A percentile compares a stretch with the other conserved stretches of the same genome.
phyloP scores from a whole-genome alignment of 2,888 invertebrate species.

The Frankliniella intonsa region DNA sequence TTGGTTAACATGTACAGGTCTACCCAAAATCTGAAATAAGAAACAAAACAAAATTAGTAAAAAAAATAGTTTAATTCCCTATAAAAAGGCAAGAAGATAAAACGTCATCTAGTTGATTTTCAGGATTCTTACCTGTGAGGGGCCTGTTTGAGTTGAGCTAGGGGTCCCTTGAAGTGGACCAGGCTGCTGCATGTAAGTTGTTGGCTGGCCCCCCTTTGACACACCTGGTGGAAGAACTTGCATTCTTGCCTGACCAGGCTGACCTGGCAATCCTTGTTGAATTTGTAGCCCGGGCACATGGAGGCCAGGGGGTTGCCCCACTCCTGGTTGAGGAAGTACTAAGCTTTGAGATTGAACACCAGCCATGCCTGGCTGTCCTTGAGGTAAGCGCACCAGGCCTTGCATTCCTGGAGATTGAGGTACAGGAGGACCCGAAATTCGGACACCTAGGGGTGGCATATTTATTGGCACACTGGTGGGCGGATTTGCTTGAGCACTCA shows the following conservation, averaged over 20 bases:
- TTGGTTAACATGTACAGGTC: not conserved
- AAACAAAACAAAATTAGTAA: not conserved
- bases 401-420: too few species aligned
- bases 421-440: too few species aligned
- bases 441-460: too few species aligned
- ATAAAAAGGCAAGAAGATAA: not conserved
- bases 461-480: too few species aligned
- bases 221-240: not conserved
- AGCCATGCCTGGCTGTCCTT: too few species aligned
- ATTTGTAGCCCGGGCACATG: conserved; percentile 30
- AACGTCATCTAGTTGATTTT: not conserved
- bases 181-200: not conserved
- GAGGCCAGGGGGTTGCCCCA: conserved; percentile 29
- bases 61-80: not conserved
- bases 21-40: not conserved
- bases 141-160: not conserved
- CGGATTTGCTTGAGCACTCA: too few species aligned
- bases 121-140: not conserved
- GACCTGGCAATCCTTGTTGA: not conserved
- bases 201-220: not conserved
- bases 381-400: too few species aligned
- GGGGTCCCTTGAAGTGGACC: too few species aligned
- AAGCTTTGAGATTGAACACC: too few species aligned
- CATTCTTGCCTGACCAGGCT: not conserved
- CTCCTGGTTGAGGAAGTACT: not conserved